A percentile compares a stretch with the other conserved stretches of the same genome.
phyloP scores from a whole-genome alignment of 2,888 invertebrate species.

The Tachystola acroxantha region DNA sequence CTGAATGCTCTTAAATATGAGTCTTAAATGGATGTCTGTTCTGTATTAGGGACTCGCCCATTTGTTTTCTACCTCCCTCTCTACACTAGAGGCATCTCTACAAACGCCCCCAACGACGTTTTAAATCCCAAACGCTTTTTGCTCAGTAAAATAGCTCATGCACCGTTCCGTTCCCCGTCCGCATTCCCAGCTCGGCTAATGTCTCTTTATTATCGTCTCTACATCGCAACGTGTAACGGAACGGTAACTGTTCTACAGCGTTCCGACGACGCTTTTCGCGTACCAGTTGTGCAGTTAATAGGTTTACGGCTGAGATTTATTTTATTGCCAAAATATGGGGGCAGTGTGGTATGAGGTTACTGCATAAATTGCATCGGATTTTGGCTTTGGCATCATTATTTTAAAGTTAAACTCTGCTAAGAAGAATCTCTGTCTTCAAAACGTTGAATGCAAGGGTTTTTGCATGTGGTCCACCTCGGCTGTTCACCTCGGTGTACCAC shows the following conservation, averaged over 20 bases:
- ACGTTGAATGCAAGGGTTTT: no score
- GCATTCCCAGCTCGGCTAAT: conserved; percentile 34
- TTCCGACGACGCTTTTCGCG: conserved; percentile 34
- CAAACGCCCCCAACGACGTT: no score
- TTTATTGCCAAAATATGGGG: conserved; percentile 24
- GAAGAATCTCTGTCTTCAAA: no score
- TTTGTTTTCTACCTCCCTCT: no score
- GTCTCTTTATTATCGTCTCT: conserved; percentile 3
- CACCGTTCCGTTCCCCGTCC: conserved; percentile 34
- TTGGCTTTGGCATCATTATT: no score
- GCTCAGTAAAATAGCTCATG: neutral
- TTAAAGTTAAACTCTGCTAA: no score
- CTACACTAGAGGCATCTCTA: no score
- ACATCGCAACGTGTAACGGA: conserved; percentile 24
- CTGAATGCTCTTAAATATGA: no score
- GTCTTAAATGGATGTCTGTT: no score
- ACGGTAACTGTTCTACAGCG: conserved; percentile 30
- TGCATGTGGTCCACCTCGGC: no score
- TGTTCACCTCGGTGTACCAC: no score
- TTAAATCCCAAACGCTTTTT: neutral
- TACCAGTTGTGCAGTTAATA: conserved; percentile 47
- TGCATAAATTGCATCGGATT: neutral
- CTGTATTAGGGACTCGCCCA: no score
- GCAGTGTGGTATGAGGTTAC: conserved; percentile 12
- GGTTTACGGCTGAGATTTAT: conserved; percentile 27